Percentiles rank a stretch among this genome's conserved stretches.
phyloP scores from a whole-genome alignment of 2,888 invertebrate genomes.

The Trypoxylon attenuatum region DNA sequence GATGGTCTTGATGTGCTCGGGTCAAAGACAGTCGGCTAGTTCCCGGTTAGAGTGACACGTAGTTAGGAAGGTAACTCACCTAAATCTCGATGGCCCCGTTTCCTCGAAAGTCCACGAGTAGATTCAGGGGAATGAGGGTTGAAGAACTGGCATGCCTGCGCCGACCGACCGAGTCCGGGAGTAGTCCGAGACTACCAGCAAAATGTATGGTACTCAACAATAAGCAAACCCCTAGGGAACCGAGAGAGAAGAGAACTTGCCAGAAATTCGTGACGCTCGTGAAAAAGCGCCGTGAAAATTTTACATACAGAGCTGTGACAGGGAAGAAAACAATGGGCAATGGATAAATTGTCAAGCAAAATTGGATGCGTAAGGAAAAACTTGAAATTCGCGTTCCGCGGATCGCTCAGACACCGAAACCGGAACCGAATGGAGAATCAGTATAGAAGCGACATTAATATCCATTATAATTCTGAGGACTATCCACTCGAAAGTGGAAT shows the following conservation, averaged over 20 bases:
- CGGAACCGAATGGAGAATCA: conserved; percentile 42
- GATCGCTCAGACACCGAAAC: conserved; percentile 7
- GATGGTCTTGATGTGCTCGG: conserved; percentile 2
- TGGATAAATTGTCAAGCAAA: conserved; percentile 27
- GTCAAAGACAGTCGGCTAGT: neutral
- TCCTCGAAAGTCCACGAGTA: conserved; percentile 32
- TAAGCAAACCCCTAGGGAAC: neutral
- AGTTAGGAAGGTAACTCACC: conserved; percentile 45
- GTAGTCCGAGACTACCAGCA: conserved; percentile 3
- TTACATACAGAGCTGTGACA: too few relatives aligned
- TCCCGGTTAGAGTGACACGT: conserved; percentile 39
- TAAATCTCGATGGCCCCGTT: conserved; percentile 50
- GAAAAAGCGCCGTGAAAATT: too few relatives aligned
- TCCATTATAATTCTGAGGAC: conserved; percentile 61
- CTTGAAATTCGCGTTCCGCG: conserved; percentile 11
- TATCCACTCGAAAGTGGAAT: conserved; percentile 25
- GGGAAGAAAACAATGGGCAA: conserved; percentile 10
- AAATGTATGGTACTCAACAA: conserved; percentile 12
- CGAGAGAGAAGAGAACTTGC: neutral
- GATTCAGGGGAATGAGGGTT: conserved; percentile 18
- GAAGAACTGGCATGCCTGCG: too few relatives aligned
- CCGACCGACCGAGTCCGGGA: neutral
- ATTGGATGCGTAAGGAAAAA: conserved; percentile 16
- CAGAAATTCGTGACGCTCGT: neutral
- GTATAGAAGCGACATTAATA: conserved; percentile 64